These are phyloP conservation scores for Hydractinia symbiolongicarpus DNA, from an alignment of 30 jellyfish, hydroid and myxozoan genomes.

Conservation along the genomic window DNA sequence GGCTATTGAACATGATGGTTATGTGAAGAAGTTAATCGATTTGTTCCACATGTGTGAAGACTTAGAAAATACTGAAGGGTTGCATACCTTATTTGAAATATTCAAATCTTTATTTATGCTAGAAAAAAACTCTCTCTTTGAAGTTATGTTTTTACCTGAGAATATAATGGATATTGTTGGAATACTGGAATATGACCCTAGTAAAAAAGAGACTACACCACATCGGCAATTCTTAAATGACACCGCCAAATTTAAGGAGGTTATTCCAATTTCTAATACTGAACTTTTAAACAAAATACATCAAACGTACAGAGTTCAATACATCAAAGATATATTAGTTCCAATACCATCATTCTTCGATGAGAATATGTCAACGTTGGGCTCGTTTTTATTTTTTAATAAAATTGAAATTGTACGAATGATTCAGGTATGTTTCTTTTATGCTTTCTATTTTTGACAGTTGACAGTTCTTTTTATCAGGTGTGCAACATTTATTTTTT, in stretches of 20 bases:
- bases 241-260: conserved; percentile 68
- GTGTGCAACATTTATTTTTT: not conserved
- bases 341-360: conserved; percentile 96
- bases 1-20: conserved; percentile 71
- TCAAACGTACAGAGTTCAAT: conserved; percentile 86
- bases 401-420: conserved; percentile 75
- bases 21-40: conserved; percentile 66
- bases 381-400: conserved; percentile 84
- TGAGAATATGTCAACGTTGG: conserved; percentile 85
- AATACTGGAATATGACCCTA: conserved; percentile 84
- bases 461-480: conserved; percentile 12
- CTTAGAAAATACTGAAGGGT: conserved; percentile 83
- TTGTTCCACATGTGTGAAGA: conserved; percentile 92
- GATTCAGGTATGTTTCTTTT: conserved; percentile 64
- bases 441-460: not conserved
- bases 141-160: conserved; percentile 74
- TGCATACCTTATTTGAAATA: conserved; percentile 76
- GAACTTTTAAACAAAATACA: conserved; percentile 68
- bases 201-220: conserved; percentile 50
- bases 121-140: conserved; percentile 76
- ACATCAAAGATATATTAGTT: conserved; percentile 80
- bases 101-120: conserved; percentile 77
- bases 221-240: conserved; percentile 83
- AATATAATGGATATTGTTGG: conserved; percentile 84
- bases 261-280: conserved; percentile 75